Base-by-base conservation (phyloP, 2,888 invertebrate species). In the Drosophila melanosoma region DNA sequence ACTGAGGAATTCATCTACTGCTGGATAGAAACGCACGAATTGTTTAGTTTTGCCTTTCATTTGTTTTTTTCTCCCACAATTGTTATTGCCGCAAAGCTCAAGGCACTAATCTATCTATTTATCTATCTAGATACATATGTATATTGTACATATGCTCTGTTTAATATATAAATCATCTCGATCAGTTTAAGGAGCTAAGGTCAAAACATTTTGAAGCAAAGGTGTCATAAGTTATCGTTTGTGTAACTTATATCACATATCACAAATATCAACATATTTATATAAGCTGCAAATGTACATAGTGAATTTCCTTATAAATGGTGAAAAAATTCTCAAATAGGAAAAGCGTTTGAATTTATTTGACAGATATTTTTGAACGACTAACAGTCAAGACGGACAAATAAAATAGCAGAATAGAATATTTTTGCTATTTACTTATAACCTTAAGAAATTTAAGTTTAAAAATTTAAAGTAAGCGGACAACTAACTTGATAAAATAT, bases 1-100 rank as follows among this genome's bases (percentile, higher is more conserved):
- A 79, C 72, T 80, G 62, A 73, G 90, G 89, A 87, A 89, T 61
- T 76, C 61, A 59, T 67, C 69, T 58, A 56, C 83, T 73, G 29
- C 56, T 56, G 56, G 56, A 56, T 56, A 82, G 87, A 83, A 59
- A 62, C 45, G 52, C 69, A 70, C 63, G 69, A 76, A 82, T 87
- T 87, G 81, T 86, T 86, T 86, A 67, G 66, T 65, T 83, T 83
- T 76, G 74, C 32, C 82, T 83, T 76, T 86, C 76, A 82, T 87
- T 74, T 81, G 79, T 76, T 81, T 75, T 86, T 74, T 42, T 32
- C 42, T 20, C 45, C 52, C 67, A 68, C 63, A 73, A 67, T 78
- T 77, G 70, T 79, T 78, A 40, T 68, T 80, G 76, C 48, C 59
- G 29, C 56, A 72, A 71, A 78, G 68, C 78, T 80, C 78, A 79